These are phyloP conservation scores for Temnothorax ravouxi DNA, from an alignment of 2,888 invertebrate species.

Conservation along the genomic window DNA sequence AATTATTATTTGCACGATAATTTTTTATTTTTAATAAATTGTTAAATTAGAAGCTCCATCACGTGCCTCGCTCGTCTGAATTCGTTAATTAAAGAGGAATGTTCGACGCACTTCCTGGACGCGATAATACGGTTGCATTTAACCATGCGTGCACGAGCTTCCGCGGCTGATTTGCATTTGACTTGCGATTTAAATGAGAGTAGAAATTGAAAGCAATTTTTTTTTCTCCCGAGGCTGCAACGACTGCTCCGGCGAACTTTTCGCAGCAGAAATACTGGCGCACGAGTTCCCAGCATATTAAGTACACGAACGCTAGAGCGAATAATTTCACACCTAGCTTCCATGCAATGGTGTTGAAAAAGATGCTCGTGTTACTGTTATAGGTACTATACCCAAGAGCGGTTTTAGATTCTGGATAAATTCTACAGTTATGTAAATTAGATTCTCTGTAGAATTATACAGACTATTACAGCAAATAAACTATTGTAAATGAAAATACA, in stretches of 20 bases:
- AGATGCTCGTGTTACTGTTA: constrained; percentile 14
- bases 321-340: constrained; percentile 17
- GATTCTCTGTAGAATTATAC: not conserved
- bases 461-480: not conserved
- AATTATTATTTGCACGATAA: not conserved
- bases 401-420: not conserved
- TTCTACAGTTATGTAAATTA: constrained; percentile 10
- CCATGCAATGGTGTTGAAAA: not conserved
- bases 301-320: constrained; percentile 4
- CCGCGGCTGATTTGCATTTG: constrained; percentile 41
- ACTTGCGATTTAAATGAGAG: constrained; percentile 34
- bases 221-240: constrained; percentile 28
- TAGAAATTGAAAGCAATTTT: constrained; percentile 39
- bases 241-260: constrained; percentile 24
- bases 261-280: constrained; percentile 2
- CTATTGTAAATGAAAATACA: not conserved
- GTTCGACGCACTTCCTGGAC: not conserved
- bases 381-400: not conserved
- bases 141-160: not conserved
- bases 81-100: constrained; percentile 27
- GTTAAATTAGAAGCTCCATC: not conserved
- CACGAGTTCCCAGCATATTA: constrained; percentile 37
- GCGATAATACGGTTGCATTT: constrained; percentile 34
- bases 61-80: not conserved
- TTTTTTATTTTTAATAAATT: not conserved